A percentile compares a stretch with the other conserved stretches of the same genome.
These are phyloP conservation scores for Engystomops pustulosus DNA, from an alignment of 2,113 vertebrate species.

Conservation along the genomic window DNA sequence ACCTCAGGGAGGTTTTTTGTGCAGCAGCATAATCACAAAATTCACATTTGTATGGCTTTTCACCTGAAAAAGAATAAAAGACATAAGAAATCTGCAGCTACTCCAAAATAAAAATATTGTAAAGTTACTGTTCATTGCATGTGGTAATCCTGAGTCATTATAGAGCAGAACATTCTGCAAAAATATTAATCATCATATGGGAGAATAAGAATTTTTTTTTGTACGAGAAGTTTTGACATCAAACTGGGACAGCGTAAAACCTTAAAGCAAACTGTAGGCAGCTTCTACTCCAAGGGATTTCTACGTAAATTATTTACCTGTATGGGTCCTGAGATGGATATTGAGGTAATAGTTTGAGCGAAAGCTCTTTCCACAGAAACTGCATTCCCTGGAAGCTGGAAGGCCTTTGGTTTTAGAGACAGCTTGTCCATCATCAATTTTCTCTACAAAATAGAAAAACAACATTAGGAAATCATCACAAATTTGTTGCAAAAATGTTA, in stretches of 20 bases:
- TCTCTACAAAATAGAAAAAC: slow-evolving; percentile 68
- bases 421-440: slow-evolving; percentile 82
- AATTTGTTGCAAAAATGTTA: no score
- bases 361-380: slow-evolving; percentile 94
- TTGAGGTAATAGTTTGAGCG: slow-evolving; percentile 99
- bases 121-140: no score
- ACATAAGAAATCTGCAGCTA: no score
- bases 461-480: not conserved
- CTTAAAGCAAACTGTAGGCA: no score
- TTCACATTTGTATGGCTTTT: slow-evolving; percentile 95
- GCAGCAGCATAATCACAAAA: slow-evolving; percentile 96
- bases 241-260: no score
- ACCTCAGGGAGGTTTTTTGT: slow-evolving; percentile 95
- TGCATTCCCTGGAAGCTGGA: slow-evolving; percentile 86
- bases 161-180: no score
- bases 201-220: no score
- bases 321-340: slow-evolving; percentile 97
- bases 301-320: slow-evolving; percentile 79
- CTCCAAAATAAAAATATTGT: no score
- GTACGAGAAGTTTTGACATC: no score
- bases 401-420: slow-evolving; percentile 84
- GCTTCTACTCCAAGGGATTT: not conserved
- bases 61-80: slow-evolving; percentile 78
- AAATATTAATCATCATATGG: no score
- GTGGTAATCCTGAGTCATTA: no score